Conservation (phyloP, 2,113 vertebrate genomes). For the Apteryx mantelli region DNA sequence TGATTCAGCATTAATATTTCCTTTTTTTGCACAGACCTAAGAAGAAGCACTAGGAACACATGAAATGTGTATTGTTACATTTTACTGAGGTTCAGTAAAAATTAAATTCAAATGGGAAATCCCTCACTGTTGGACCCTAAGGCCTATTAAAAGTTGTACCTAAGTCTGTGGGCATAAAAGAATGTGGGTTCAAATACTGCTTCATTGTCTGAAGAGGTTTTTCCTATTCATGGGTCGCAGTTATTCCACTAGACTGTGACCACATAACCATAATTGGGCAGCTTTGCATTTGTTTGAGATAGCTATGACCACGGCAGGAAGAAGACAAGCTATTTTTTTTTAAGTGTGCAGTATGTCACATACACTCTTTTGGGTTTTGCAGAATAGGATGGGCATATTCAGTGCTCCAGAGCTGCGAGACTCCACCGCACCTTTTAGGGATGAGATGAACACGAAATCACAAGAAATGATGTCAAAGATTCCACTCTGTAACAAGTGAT, state of each 20-base stretch:
- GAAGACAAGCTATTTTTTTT: slow-evolving; percentile 14
- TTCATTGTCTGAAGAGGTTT: neutral
- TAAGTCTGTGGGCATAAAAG: neutral
- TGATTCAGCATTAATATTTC: slow-evolving; percentile 12
- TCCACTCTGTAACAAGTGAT: slow-evolving; percentile 27
- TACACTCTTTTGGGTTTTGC: neutral
- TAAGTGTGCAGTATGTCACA: slow-evolving; percentile 21
- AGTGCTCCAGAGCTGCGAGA: slow-evolving; percentile 26
- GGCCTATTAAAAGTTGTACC: neutral
- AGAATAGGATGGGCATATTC: neutral
- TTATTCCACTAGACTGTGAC: neutral
- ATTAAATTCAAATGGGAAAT: neutral
- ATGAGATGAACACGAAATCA: slow-evolving; percentile 28
- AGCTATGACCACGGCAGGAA: slow-evolving; percentile 2
- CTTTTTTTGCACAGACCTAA: neutral
- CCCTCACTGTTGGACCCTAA: neutral
- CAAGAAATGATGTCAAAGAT: slow-evolving; percentile 44
- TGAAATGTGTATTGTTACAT: neutral
- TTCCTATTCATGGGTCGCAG: slow-evolving; percentile 1
- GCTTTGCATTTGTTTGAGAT: neutral
- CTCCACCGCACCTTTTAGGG: slow-evolving; percentile 52
- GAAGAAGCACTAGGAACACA: neutral
- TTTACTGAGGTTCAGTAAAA: neutral
- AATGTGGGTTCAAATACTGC: neutral
- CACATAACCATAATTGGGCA: slow-evolving; percentile 66